A percentile compares a stretch with the other conserved stretches of the same genome.
phyloP scores from a whole-genome alignment of 1,140 invertebrate genomes.

The Acromyrmex heyeri region DNA sequence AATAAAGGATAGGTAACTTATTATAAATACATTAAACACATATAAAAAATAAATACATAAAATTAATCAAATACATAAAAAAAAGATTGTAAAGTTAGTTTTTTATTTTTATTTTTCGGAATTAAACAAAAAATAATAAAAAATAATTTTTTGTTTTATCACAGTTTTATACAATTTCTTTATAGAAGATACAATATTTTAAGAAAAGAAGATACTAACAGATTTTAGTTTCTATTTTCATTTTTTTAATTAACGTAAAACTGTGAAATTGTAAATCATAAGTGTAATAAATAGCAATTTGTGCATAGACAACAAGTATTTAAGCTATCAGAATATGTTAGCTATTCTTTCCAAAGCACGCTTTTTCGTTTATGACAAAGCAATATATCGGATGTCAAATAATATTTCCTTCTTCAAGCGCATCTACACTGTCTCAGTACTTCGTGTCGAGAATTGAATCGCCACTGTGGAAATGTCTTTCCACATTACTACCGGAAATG shows the following conservation, averaged over 20 bases:
- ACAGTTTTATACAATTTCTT: not conserved
- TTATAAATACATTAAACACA: not conserved
- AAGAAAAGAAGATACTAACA: not conserved
- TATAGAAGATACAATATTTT: not conserved
- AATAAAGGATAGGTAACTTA: not conserved
- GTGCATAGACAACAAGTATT: not conserved
- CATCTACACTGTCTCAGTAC: not conserved
- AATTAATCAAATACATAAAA: not conserved
- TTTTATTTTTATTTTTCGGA: not conserved
- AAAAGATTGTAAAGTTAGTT: not conserved
- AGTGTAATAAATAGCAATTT: not conserved
- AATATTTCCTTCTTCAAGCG: constrained; percentile 23
- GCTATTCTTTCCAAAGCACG: not conserved
- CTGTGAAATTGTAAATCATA: not conserved
- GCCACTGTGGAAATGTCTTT: constrained; percentile 57
- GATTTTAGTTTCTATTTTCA: not conserved
- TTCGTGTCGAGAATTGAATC: constrained; percentile 42
- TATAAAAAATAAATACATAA: not conserved
- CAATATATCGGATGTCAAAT: constrained; percentile 42
- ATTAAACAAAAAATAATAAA: not conserved
- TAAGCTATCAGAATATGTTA: not conserved
- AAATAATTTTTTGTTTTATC: not conserved
- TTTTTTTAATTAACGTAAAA: not conserved
- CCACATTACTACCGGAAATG: constrained; percentile 52
- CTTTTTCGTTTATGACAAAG: constrained; percentile 7